Conservation (phyloP, 2,888 invertebrate genomes). For the Tetragnatha montana region DNA sequence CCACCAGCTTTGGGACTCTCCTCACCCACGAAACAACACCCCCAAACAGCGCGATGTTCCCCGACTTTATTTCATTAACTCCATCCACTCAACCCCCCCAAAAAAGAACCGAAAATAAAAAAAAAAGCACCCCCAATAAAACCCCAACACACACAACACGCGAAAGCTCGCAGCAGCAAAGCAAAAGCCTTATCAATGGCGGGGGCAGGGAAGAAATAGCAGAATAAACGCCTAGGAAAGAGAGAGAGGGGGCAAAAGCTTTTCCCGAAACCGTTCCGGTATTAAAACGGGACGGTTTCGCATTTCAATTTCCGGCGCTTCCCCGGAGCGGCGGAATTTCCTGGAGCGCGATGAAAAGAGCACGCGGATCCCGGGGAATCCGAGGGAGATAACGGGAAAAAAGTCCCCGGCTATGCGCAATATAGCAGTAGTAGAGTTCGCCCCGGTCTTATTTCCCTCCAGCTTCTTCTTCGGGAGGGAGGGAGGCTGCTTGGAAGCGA, state of each 20-base stretch:
- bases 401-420: not conserved
- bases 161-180: too few species aligned
- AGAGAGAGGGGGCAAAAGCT: slow-evolving; percentile 28
- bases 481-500: not conserved
- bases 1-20: too few species aligned
- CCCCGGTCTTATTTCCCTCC: not conserved
- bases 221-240: slow-evolving; percentile 19
- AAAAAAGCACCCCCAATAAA: too few species aligned
- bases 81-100: too few species aligned
- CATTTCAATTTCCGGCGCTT: slow-evolving; percentile 69
- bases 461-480: too few species aligned
- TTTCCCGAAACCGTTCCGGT: slow-evolving; percentile 59
- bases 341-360: slow-evolving; percentile 62
- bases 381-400: not conserved
- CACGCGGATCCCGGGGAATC: slow-evolving; percentile 21
- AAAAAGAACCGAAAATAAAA: too few species aligned
- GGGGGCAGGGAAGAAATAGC: slow-evolving; percentile 12
- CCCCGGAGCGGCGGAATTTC: slow-evolving; percentile 65
- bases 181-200: too few species aligned
- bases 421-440: not conserved
- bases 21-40: too few species aligned
- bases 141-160: too few species aligned
- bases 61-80: too few species aligned
- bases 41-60: too few species aligned
- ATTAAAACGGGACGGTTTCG: slow-evolving; percentile 68